phyloP scores from a whole-genome alignment of 1,140 invertebrate species.

The Holcopasites calliopsidis region DNA sequence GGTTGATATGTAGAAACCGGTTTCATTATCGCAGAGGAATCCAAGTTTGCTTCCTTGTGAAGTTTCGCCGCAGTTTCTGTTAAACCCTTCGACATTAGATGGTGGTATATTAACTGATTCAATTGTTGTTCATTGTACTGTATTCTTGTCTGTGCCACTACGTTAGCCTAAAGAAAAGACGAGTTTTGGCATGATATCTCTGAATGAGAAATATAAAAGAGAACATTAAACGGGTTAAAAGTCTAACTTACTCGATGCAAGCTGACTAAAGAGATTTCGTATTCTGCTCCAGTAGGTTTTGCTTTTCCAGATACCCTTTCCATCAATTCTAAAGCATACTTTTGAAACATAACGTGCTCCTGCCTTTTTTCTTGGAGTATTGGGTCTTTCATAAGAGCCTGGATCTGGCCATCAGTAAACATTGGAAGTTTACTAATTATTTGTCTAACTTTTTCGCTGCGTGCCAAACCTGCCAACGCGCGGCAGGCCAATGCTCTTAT shows the following conservation, averaged over 20 bases:
- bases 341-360: constrained; percentile 97
- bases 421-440: constrained; percentile 97
- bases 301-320: constrained; percentile 95
- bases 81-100: constrained; percentile 89
- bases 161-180: constrained; percentile 85
- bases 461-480: constrained; percentile 93
- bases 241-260: constrained; percentile 85
- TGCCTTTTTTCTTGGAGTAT: constrained; percentile 96
- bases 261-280: constrained; percentile 91
- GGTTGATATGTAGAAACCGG: constrained; percentile 80
- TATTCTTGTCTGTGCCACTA: constrained; percentile 97
- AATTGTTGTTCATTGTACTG: constrained; percentile 96
- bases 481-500: constrained; percentile 95
- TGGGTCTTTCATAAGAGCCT: constrained; percentile 96
- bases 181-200: background rate
- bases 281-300: constrained; percentile 88
- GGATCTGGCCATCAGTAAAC: constrained; percentile 95
- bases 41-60: constrained; percentile 87
- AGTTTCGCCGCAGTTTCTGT: constrained; percentile 86
- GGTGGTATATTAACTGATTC: constrained; percentile 94
- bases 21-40: constrained; percentile 77
- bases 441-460: constrained; percentile 95
- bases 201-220: constrained; percentile 50
- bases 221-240: constrained; percentile 17
- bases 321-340: constrained; percentile 94